Percentiles rank a stretch among this genome's conserved stretches.
phyloP scores from a whole-genome alignment of 2,888 invertebrate genomes.

The Cybosia mesomella region DNA sequence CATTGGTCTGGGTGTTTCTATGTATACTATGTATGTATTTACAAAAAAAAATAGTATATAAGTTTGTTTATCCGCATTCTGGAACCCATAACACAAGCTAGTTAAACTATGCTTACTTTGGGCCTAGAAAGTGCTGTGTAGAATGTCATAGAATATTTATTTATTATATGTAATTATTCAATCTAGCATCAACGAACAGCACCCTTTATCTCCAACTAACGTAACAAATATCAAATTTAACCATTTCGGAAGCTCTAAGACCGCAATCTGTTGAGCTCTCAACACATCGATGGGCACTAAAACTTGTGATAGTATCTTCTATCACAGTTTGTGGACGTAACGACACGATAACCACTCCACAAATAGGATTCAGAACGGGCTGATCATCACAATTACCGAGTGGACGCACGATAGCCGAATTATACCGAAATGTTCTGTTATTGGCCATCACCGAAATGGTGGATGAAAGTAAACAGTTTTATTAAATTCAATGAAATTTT shows the following conservation, averaged over 20 bases:
- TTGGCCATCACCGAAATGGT: neutral
- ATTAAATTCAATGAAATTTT: too few relatives aligned
- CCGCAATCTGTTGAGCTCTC: conserved; percentile 42
- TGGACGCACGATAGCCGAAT: conserved; percentile 19
- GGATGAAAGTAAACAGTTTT: conserved; percentile 1
- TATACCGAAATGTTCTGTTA: neutral
- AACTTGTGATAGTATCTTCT: conserved; percentile 50
- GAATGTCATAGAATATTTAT: too few relatives aligned
- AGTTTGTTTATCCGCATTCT: too few relatives aligned
- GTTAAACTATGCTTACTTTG: too few relatives aligned
- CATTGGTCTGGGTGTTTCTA: too few relatives aligned
- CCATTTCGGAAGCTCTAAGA: conserved; percentile 26
- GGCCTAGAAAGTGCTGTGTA: too few relatives aligned
- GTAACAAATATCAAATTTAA: conserved; percentile 16
- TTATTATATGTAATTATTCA: too few relatives aligned
- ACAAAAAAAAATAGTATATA: too few relatives aligned
- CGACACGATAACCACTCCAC: conserved; percentile 50
- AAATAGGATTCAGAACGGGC: conserved; percentile 38
- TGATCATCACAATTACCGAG: conserved; percentile 35
- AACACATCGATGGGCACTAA: conserved; percentile 50
- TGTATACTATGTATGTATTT: too few relatives aligned
- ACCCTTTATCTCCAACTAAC: neutral
- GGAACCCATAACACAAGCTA: too few relatives aligned
- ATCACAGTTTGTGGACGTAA: conserved; percentile 51
- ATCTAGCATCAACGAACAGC: neutral